These are phyloP conservation scores for Apodemus agrarius DNA, from an alignment of 2,797 vertebrate genomes.

Conservation along the genomic window DNA sequence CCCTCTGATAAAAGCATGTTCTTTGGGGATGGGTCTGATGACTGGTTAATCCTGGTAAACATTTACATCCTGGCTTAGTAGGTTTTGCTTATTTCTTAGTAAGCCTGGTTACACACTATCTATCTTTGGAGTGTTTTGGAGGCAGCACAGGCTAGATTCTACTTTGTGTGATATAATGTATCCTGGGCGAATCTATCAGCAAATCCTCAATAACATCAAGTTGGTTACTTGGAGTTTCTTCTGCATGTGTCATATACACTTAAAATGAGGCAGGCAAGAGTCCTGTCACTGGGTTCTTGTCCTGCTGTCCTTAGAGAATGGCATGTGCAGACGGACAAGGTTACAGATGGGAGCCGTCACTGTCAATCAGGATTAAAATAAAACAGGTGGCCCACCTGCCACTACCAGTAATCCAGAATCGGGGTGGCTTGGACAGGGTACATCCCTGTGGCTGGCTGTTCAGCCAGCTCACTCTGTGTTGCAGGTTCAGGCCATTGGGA, in stretches of 20 bases:
- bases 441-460: background rate
- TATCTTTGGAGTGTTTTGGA: background rate
- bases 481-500: background rate
- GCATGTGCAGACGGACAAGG: background rate
- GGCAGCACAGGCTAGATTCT: background rate
- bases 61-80: background rate
- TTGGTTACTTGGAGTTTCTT: background rate
- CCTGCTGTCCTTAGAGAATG: background rate
- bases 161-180: background rate
- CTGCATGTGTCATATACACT: background rate
- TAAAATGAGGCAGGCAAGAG: background rate
- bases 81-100: background rate
- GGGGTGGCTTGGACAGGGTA: background rate
- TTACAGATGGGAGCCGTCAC: background rate
- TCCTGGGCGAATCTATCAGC: background rate
- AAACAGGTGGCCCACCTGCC: background rate
- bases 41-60: too few species aligned
- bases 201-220: background rate
- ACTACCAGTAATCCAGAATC: background rate
- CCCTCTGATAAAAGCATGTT: background rate
- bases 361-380: background rate
- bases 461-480: background rate
- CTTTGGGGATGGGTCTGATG: too few species aligned
- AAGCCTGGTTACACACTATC: background rate
- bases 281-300: background rate